Evolutionary conservation across 2,113 vertebrate genomes (phyloP), one percentile per base, ranked within the genome.

Genomic region (Crotophaga sulcirostris): DNA sequence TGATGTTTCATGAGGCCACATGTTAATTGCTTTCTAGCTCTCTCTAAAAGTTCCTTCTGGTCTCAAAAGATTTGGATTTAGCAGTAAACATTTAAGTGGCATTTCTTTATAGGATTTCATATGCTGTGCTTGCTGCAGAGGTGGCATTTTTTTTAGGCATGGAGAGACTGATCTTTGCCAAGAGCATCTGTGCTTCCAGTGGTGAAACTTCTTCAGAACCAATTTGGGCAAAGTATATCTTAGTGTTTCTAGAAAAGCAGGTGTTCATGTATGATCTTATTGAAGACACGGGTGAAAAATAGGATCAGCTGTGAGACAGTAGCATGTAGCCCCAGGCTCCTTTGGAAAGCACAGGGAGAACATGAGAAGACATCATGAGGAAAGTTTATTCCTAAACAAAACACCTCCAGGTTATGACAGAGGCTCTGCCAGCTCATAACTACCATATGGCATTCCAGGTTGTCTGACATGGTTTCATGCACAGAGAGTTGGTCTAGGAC

Each of bases 381-480:
- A n/a, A 69, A 42, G 67, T 54, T 90, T 62, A 77, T 62, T 74
- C 40, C 73, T 84, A 20, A 92, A 84, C 47, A 70, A 82, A 96
- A 73, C 38, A 59, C 74, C 93, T 91, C n/a, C 62, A 54, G 73
- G 81, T 72, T 76, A 66, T 40, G 49, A 59, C 72, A 62, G 69
- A 79, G n/a, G 58, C 44, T 87, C 54, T 95, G 87, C 70, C 87
- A 84, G 84, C 21, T 38, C 0, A 1, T 49, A 79, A 84, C 78
- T 88, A 28, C 80, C 95, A 80, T 90, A 74, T 73, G 93, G 84
- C 82, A 59, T 91, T 81, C 84, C 93, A 85, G 93, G 81, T 69
- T 96, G 56, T 63, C 59, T 59, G 64, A 34, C 0, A 0, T 51
- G 89, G 74, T 66, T 85, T 83, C 0, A 0, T 49, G 68, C 83